Conservation (phyloP, 2,797 vertebrate genomes). For the Clarias fuscus region DNA sequence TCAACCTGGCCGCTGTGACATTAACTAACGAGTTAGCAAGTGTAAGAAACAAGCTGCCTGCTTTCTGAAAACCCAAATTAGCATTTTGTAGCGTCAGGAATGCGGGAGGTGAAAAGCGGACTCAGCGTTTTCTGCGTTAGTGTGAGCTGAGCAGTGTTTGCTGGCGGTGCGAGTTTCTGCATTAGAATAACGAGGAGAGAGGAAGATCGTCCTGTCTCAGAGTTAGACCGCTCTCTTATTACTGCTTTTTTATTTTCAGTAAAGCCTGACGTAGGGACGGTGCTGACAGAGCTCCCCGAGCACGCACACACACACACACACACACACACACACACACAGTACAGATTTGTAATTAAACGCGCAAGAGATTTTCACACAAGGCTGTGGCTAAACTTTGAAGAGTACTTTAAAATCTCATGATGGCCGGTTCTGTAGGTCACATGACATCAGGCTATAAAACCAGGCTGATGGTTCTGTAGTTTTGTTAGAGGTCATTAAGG, state of each 20-base stretch:
- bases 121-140: not conserved
- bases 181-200: not conserved
- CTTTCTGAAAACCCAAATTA: not conserved
- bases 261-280: not conserved
- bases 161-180: not conserved
- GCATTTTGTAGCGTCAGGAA: not conserved
- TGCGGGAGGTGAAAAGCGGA: not conserved
- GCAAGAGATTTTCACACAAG: not conserved
- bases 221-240: not conserved
- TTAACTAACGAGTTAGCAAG: not conserved
- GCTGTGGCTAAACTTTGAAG: not conserved
- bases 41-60: not conserved
- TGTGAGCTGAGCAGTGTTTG: not conserved
- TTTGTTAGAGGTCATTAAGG: not conserved
- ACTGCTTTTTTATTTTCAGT: not conserved
- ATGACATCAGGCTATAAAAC: not conserved
- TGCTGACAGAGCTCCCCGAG: not conserved
- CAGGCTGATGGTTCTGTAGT: not conserved
- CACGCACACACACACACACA: too few relatives aligned
- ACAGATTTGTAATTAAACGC: not conserved
- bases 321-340: not conserved
- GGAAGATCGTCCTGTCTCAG: not conserved
- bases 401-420: not conserved
- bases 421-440: not conserved
- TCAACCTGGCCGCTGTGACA: slow-evolving; percentile 2